These are phyloP conservation scores for Halcyon chelicuti DNA, from an alignment of 2,797 vertebrate genomes.

Conservation along the genomic window DNA sequence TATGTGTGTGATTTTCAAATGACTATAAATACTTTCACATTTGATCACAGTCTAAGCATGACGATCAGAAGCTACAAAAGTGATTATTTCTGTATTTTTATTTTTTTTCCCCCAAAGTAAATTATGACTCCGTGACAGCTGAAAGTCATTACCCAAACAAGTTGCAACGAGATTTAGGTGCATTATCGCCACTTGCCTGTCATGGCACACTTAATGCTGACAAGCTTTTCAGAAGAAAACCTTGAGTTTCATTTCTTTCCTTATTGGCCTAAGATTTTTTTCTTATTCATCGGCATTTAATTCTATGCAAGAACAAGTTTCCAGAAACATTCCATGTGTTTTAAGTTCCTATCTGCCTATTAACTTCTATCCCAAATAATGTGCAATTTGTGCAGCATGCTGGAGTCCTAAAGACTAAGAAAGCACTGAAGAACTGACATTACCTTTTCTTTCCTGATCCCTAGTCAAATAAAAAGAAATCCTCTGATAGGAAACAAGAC, in stretches of 20 bases:
- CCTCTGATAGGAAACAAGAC: neutral
- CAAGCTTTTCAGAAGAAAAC: neutral
- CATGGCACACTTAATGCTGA: neutral
- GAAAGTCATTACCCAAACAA: slow-evolving; percentile 1
- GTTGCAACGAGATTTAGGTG: neutral
- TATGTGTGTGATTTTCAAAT: neutral
- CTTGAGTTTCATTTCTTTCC: neutral
- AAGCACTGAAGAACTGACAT: neutral
- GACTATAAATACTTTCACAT: neutral
- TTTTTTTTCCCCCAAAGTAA: neutral
- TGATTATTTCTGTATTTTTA: neutral
- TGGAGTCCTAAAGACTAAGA: neutral
- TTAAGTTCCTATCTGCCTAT: neutral
- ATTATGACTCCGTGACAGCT: neutral
- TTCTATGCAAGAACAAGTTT: neutral
- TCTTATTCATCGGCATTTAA: neutral
- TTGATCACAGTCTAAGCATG: neutral
- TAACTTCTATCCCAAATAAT: neutral
- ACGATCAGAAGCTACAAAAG: neutral
- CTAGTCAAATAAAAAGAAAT: neutral
- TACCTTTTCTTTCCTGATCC: neutral
- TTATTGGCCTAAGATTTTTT: neutral
- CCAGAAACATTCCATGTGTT: neutral
- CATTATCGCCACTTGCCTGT: neutral
- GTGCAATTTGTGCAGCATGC: neutral